Evolutionary conservation across 2,113 vertebrate species (phyloP), one percentile per base, ranked within the genome.

Genomic region (Leuciscus idus): DNA sequence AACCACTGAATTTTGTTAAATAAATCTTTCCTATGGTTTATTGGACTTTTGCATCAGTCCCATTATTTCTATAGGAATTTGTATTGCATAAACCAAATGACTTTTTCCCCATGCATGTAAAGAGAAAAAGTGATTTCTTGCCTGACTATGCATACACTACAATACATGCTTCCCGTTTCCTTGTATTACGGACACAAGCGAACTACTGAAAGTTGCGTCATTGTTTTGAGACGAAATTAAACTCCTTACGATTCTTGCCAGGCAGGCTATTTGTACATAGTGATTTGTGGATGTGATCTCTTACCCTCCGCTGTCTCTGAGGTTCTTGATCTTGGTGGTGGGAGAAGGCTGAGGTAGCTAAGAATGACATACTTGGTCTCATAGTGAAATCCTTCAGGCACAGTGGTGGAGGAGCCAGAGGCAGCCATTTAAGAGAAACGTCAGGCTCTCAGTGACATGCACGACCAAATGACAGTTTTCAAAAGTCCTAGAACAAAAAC

Each of bases 341-440:
- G 92, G 19, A 89, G 11, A 77, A 97, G 93, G 87, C 97, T 95
- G 93, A 99, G 91, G 93, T 97, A 99, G 93, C 94, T 97, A 92
- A 99, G 97, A 90, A 99, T 95, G 39, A 98, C 94, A 15, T 96
- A 98, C 88, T 96, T 96, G 88, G 98, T 98, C 94, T 99, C 98
- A 89, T 96, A 98, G 92, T 96, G 96, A 91, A 99, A 98, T 91
- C 96, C 96, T 91, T 94, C 95, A 95, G 97, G 96, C 96, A 98
- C 93, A n/a, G 87, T 12, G 89, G 91, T 73, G 17, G 87, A 85
- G 85, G 91, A 90, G 90, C 87, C 93, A 39, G 89, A 89, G 87
- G 92, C 88, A 89, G 95, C 94, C 95, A 95, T 95, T 81, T 86
- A 88, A 89, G 84, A 87, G 88, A 90, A 57, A 73, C 0, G 87